Evolutionary conservation across 2,797 vertebrate species (phyloP), one percentile per base, ranked within the genome.

Genomic region (Pyrocephalus nanus): DNA sequence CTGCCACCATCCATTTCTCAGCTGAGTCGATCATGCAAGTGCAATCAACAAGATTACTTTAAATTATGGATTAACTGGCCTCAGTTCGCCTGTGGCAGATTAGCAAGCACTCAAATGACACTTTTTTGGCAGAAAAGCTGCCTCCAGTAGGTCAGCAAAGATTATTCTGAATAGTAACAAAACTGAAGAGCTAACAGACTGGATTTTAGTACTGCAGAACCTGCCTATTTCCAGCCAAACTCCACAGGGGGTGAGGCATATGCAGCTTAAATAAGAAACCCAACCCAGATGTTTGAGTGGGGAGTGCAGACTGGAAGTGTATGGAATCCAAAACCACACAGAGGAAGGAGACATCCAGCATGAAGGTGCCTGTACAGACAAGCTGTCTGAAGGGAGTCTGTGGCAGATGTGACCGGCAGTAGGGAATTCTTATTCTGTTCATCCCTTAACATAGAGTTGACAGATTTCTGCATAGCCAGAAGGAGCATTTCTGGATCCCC

Each of bases 21-120:
- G 50, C 54, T 45, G 86, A 81, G 76, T 50, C 65, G 43, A 66
- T 71, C 69, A 72, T 5, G 29, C 9, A 5, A 90, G 42, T 53
- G 34, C 72, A 48, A 66, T 76, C 88, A 90, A 43, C 20, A 72
- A 48, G 34, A 88, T 83, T 84, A 77, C 29, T 84, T 90, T 80
- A 78, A 80, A 90, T 86, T 90, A 79, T 45, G 53, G 81, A 79
- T 87, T 70, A 70, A 72, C 21, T 42, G 64, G 73, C 75, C 66
- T 75, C 47, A 23, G 62, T 32, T 86, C 0, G 0, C 70, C 62
- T 76, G 30, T 32, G 64, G 54, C 61, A 82, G 73, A 81, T 86
- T 47, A 88, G 54, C 4, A 3, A 92, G 38, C 42, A 51, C 54
- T 86, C 50, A 89, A 45, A 78, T 5, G 0, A 61, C 17, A 66